These are phyloP conservation scores for Andrena chrysosceles DNA, from an alignment of 2,888 invertebrate species.

Conservation along the genomic window DNA sequence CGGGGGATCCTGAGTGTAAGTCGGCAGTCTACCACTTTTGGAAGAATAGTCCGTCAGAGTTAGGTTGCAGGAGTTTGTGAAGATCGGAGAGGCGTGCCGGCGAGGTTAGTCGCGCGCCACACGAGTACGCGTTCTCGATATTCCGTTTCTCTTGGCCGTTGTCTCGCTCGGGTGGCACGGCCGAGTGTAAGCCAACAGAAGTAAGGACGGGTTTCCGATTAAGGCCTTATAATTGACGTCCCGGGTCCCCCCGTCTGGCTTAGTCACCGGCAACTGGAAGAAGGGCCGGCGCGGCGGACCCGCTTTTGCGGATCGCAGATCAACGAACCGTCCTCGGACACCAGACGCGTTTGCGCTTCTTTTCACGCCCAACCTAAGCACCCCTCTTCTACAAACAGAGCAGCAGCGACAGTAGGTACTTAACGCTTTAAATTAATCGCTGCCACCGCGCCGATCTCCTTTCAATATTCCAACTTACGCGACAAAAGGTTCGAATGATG, in stretches of 20 bases:
- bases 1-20: not conserved
- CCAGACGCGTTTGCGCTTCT: constrained; percentile 64
- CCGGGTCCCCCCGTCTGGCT: constrained; percentile 77
- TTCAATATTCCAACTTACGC: too few relatives aligned
- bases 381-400: constrained; percentile 7
- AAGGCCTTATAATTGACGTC: constrained; percentile 84
- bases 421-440: too few relatives aligned
- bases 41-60: not conserved
- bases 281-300: constrained; percentile 69
- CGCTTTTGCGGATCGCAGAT: constrained; percentile 77
- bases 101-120: constrained; percentile 23
- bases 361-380: constrained; percentile 45
- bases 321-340: constrained; percentile 77
- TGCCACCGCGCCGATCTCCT: too few relatives aligned
- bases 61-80: not conserved
- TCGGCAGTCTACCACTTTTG: not conserved
- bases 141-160: constrained; percentile 58
- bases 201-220: constrained; percentile 84
- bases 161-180: constrained; percentile 65
- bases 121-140: constrained; percentile 56
- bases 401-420: too few relatives aligned
- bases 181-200: constrained; percentile 80
- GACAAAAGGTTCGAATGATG: too few relatives aligned
- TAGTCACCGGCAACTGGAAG: constrained; percentile 81
- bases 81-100: constrained; percentile 5